Evolutionary conservation across 2,797 vertebrate species (phyloP).

Genomic region (Myripristis murdjan): DNA sequence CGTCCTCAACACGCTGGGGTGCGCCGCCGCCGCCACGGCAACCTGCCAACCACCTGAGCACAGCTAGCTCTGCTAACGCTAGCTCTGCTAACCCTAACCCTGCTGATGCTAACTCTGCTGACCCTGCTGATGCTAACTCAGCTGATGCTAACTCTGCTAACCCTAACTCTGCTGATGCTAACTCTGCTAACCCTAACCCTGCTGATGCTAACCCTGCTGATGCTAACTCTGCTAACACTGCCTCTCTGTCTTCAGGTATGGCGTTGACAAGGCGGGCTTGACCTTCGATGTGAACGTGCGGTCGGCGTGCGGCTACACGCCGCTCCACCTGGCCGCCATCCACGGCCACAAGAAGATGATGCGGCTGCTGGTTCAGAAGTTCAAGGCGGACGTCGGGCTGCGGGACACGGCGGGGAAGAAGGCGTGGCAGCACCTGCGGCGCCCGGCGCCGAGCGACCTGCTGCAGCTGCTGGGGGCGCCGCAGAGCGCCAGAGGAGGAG

Average conservation of each 20-base stretch:
- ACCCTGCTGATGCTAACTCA: too few species aligned
- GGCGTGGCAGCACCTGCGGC: conserved; percentile 92
- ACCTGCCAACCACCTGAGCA: too few species aligned
- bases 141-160: too few species aligned
- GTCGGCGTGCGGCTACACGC: conserved; percentile 91
- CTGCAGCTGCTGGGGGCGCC: conserved; percentile 91
- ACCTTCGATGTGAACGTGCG: conserved; percentile 86
- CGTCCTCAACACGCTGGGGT: conserved; percentile 90
- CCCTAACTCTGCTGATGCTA: too few species aligned
- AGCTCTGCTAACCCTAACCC: not conserved
- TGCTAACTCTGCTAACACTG: too few species aligned
- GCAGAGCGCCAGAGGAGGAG: not conserved
- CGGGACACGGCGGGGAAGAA: conserved; percentile 91
- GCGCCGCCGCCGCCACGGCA: too few species aligned
- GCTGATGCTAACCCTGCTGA: too few species aligned
- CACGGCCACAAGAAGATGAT: conserved; percentile 90
- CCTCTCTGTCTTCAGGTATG: conserved; percentile 67
- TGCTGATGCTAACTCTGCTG: too few species aligned
- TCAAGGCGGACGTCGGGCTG: conserved; percentile 84
- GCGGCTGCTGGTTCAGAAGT: conserved; percentile 89
- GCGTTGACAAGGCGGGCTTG: conserved; percentile 82
- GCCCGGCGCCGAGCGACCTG: conserved; percentile 79
- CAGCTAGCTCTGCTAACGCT: too few species aligned
- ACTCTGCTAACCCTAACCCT: too few species aligned
- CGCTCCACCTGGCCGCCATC: conserved; percentile 93